phyloP scores from a whole-genome alignment of 2,113 vertebrate species.

The Marmota flaviventris region DNA sequence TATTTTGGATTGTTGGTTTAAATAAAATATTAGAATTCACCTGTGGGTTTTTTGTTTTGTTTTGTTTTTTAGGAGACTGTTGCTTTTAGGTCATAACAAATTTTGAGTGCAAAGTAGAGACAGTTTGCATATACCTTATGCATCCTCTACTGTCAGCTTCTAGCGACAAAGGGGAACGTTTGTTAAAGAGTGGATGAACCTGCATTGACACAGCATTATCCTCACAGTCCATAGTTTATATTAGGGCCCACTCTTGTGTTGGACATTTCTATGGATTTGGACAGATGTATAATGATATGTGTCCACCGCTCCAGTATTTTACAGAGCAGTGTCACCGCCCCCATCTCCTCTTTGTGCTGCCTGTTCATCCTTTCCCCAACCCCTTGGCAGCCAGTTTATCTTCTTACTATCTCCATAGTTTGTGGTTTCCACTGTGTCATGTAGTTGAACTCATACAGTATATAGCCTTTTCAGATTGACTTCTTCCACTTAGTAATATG shows the following conservation, averaged over 20 bases:
- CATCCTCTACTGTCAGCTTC: background rate
- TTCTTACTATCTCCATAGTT: background rate
- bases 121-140: background rate
- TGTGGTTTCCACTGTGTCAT: background rate
- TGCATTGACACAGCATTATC: rapidly evolving
- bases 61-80: background rate
- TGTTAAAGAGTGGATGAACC: background rate
- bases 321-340: background rate
- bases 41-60: background rate
- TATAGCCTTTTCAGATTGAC: background rate
- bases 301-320: rapidly evolving
- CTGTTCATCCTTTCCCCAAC: rapidly evolving
- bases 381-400: too few species aligned
- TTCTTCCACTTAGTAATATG: background rate
- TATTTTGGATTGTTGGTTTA: background rate
- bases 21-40: background rate
- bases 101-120: background rate
- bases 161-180: too few species aligned
- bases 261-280: background rate
- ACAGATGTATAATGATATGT: background rate
- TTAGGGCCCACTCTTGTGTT: background rate
- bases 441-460: background rate
- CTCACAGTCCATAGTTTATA: rapidly evolving
- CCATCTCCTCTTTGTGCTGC: background rate
- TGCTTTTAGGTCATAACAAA: background rate